These are phyloP conservation scores for Zaprionus davidi DNA, from an alignment of 1,140 invertebrate genomes.

Conservation along the genomic window DNA sequence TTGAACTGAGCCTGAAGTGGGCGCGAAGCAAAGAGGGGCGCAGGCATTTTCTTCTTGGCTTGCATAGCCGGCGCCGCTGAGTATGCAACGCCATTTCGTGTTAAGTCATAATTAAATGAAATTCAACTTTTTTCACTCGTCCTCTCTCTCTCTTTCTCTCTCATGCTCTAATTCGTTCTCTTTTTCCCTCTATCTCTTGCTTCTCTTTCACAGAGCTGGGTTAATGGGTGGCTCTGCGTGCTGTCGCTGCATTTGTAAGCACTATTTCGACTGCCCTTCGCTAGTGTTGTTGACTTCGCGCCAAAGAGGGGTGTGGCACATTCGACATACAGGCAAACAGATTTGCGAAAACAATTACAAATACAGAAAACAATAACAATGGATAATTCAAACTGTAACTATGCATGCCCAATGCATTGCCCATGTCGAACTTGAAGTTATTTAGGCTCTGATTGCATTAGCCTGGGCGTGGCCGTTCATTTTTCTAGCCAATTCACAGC, in stretches of 20 bases:
- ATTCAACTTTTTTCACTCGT: conserved; percentile 47
- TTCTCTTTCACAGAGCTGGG: not conserved
- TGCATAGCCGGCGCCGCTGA: conserved; percentile 61
- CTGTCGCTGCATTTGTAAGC: conserved; percentile 45
- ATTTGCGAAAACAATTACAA: conserved; percentile 2
- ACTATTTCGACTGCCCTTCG: conserved; percentile 41
- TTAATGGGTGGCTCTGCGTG: conserved; percentile 32
- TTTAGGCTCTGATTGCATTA: conserved; percentile 59
- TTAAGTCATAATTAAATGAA: conserved; percentile 80
- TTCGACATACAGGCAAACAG: not conserved
- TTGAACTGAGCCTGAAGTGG: not conserved
- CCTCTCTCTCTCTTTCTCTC: not conserved
- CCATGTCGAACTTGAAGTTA: conserved; percentile 35
- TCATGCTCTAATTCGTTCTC: not conserved
- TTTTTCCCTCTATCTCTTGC: not conserved
- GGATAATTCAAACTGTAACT: conserved; percentile 15
- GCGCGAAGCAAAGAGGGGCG: not conserved
- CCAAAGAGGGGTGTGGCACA: conserved; percentile 29
- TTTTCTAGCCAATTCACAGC: not conserved
- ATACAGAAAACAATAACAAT: conserved; percentile 8
- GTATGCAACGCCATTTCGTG: conserved; percentile 73
- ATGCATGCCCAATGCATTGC: conserved; percentile 25
- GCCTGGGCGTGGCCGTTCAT: conserved; percentile 54
- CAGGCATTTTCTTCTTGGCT: conserved; percentile 48
- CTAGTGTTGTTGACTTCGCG: conserved; percentile 38